These are phyloP conservation scores for Rhinopomastus cyanomelas DNA, from an alignment of 2,113 vertebrate species.

Conservation along the genomic window DNA sequence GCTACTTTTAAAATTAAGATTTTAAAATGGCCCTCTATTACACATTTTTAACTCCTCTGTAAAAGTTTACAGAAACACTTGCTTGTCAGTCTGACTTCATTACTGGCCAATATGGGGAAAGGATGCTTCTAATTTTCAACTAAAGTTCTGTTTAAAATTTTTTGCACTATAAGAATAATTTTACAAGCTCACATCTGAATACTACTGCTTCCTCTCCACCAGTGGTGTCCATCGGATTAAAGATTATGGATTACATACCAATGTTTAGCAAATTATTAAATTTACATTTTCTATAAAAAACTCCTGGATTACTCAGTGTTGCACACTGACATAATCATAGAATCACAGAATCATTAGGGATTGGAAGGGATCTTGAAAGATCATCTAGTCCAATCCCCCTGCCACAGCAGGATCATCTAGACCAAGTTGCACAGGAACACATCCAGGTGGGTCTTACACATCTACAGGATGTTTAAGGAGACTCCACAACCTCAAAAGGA, in stretches of 20 bases:
- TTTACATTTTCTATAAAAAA: neutral
- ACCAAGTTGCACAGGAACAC: too few relatives aligned
- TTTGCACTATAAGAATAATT: neutral
- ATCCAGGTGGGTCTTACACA: too few relatives aligned
- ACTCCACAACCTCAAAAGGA: too few relatives aligned
- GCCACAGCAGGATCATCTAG: too few relatives aligned
- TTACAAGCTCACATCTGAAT: neutral
- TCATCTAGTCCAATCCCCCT: too few relatives aligned
- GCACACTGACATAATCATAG: neutral
- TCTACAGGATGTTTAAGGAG: too few relatives aligned
- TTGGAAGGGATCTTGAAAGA: too few relatives aligned
- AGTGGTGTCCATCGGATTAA: neutral
- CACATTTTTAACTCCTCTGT: neutral
- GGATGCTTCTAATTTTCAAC: neutral
- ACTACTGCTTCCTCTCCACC: fast-evolving
- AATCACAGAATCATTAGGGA: too few relatives aligned
- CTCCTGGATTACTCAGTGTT: neutral
- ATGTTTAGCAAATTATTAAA: neutral
- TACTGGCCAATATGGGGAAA: neutral
- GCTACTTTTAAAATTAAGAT: neutral
- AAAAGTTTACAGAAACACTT: neutral
- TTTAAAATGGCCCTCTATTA: neutral
- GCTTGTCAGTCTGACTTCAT: neutral
- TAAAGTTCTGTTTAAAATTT: neutral
- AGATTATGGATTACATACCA: neutral